Conservation (phyloP, 2,113 vertebrate genomes). For the Phalacrocorax carbo region DNA sequence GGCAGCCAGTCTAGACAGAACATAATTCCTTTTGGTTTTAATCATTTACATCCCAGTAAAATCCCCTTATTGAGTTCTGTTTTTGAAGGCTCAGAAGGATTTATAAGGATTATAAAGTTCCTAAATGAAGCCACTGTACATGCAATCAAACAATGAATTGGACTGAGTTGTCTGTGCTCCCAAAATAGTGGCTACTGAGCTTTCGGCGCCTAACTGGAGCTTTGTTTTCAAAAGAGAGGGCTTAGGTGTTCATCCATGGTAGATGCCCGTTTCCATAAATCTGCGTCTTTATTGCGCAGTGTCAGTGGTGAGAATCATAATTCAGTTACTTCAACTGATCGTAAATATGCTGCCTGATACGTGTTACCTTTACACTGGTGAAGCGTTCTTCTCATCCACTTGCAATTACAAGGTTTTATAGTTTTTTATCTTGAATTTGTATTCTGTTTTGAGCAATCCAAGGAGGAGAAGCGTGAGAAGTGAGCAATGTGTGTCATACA, state of each 20-base stretch:
- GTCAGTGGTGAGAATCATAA: not conserved
- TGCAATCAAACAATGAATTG: not conserved
- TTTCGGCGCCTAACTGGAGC: not conserved
- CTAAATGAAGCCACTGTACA: not conserved
- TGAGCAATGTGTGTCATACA: not conserved
- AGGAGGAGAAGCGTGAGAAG: not conserved
- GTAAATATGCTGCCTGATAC: not conserved
- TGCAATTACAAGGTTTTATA: not conserved
- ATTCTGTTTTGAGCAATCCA: not conserved
- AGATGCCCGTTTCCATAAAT: not conserved
- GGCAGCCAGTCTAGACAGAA: not conserved
- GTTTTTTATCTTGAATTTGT: not conserved
- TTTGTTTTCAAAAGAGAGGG: not conserved
- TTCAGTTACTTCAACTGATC: not conserved
- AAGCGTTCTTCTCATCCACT: not conserved
- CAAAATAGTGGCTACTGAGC: not conserved
- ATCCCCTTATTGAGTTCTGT: not conserved
- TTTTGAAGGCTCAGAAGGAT: constrained; percentile 27
- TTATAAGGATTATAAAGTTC: constrained; percentile 1
- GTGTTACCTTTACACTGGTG: fast-evolving
- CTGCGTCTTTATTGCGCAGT: not conserved
- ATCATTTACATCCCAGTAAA: not conserved
- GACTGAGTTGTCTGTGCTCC: not conserved
- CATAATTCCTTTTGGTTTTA: not conserved
- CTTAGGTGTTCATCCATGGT: not conserved